Conservation (phyloP, 92 coral and sea anemone species). For the Phenganax subtilis region DNA sequence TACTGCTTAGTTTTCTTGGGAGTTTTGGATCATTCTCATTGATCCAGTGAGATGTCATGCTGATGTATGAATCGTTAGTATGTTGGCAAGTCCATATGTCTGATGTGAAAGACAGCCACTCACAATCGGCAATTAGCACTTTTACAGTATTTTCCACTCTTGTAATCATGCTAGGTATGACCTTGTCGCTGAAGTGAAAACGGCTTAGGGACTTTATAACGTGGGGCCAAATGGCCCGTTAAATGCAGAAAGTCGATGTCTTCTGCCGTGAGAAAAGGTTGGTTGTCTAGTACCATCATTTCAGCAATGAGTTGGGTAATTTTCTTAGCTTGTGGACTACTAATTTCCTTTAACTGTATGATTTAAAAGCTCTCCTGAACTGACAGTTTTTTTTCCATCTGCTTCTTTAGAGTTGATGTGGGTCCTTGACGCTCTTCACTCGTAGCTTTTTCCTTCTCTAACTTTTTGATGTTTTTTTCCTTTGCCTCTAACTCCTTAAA, state of each 20-base stretch:
- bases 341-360: neutral
- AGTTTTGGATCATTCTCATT: neutral
- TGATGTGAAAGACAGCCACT: neutral
- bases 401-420: neutral
- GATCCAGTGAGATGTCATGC: neutral
- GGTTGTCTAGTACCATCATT: constrained; percentile 16
- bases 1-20: neutral
- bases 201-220: neutral
- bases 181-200: constrained; percentile 1
- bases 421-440: neutral
- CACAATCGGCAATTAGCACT: neutral
- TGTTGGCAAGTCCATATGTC: constrained; percentile 8
- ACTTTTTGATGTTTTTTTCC: neutral
- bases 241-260: constrained; percentile 4
- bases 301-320: neutral
- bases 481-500: constrained; percentile 17
- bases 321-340: neutral
- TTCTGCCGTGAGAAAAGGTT: constrained; percentile 9
- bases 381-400: constrained; percentile 12
- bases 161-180: neutral
- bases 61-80: constrained; percentile 1
- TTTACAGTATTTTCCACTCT: neutral
- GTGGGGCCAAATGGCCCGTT: constrained; percentile 5
- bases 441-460: neutral
- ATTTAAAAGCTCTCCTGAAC: neutral